Conservation (phyloP, 2,888 invertebrate genomes). For the Mayetiola destructor region DNA sequence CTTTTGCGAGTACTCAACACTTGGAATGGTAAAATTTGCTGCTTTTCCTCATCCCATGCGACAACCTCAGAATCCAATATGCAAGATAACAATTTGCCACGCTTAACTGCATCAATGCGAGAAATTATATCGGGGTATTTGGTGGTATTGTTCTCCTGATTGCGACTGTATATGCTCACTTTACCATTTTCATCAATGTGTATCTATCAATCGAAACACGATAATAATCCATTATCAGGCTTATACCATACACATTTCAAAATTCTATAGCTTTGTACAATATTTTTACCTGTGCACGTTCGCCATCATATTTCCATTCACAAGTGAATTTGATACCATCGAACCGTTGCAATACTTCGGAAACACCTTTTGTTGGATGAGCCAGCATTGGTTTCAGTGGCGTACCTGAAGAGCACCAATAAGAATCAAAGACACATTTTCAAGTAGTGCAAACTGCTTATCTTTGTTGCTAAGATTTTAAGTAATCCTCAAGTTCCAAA, state of each 20-base stretch:
- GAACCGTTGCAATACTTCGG: constrained; percentile 70
- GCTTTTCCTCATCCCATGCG: constrained; percentile 78
- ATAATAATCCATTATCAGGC: not conserved
- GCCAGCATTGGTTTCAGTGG: constrained; percentile 98
- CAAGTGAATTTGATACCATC: constrained; percentile 84
- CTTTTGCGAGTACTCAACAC: constrained; percentile 87
- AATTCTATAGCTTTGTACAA: not conserved
- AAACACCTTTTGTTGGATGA: constrained; percentile 88
- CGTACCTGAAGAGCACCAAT: too few relatives aligned
- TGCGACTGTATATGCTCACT: constrained; percentile 81
- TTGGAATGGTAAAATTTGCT: constrained; percentile 92
- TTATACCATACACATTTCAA: not conserved
- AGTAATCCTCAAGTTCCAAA: too few relatives aligned
- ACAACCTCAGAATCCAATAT: constrained; percentile 95
- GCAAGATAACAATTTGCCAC: constrained; percentile 53
- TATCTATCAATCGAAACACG: constrained; percentile 39
- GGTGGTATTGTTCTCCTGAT: constrained; percentile 84
- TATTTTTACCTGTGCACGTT: constrained; percentile 70
- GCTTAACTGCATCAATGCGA: constrained; percentile 46
- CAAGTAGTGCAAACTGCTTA: too few relatives aligned
- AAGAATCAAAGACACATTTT: too few relatives aligned
- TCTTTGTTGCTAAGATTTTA: too few relatives aligned
- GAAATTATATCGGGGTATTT: constrained; percentile 93
- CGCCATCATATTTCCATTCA: constrained; percentile 99
- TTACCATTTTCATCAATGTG: constrained; percentile 52